Base-by-base conservation (phyloP, 2,797 vertebrate species). In the Cossypha polioptera region DNA sequence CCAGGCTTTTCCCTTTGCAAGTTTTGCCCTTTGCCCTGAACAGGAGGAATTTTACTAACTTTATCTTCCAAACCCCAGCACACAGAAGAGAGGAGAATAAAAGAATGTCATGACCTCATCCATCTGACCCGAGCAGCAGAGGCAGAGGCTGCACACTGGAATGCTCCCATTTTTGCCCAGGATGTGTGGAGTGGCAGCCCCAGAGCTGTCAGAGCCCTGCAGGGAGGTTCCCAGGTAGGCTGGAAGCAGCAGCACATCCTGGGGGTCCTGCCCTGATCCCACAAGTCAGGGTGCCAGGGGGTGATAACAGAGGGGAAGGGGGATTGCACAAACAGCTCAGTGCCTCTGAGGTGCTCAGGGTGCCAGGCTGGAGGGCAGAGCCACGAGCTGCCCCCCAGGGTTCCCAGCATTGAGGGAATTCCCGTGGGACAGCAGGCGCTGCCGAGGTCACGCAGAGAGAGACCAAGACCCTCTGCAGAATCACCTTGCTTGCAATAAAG, bases 401-500 rank as follows among this genome's bases (percentile, higher is more conserved):
- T 2, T 9, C 6, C 16, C 86, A 69, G 57, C 22, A 10, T 0
- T 9, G 48, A 8, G 50, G 10, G 51, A 43, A 26, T 33, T 28
- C 36, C 79, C 5, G 1, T 0, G 16, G 42, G 22, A 31, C 12
- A 45, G n/a, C 42, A 2, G 48, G 58, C 14, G 0, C 43, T 25
- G 47, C 68, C 0, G 0, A 2, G 2, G 20, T 16, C 67, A 13
- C 0, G 0, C 62, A 1, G 48, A 33, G 51, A 1, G 3, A 36
- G 57, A 13, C 0, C 16, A 5, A 29, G 65, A 45, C 31, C 47
- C 19, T 11, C 76, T 4, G 42, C 76, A 78, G 80, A 16, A 62
- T 24, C 69, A 8, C 43, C 67, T 53, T 18, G 38, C 63, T n/a
- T 17, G 51, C 80, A 53, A 24, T 43, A 66, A 35, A 36, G 40